A percentile compares a stretch with the other conserved stretches of the same genome.
phyloP scores from a whole-genome alignment of 2,888 invertebrate species.

The Panopea generosa region DNA sequence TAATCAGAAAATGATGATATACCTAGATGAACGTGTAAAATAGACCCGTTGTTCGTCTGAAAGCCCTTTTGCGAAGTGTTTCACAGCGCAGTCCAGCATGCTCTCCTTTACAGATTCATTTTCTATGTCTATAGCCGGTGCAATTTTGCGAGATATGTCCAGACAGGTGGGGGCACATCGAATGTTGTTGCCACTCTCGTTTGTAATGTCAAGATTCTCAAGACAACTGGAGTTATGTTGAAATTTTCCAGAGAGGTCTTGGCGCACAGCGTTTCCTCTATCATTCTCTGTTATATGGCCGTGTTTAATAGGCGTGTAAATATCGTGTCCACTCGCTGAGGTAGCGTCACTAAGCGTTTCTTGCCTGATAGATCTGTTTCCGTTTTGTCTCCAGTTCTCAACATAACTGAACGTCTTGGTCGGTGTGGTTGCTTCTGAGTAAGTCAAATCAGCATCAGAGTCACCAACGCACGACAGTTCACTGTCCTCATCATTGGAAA shows the following conservation, averaged over 20 bases:
- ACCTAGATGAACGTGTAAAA: constrained; percentile 4
- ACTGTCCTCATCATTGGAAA: neutral
- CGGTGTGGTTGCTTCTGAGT: constrained; percentile 43
- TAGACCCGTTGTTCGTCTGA: neutral
- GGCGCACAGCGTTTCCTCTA: neutral
- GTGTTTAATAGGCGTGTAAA: too few species aligned
- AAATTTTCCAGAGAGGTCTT: neutral
- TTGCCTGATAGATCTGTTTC: neutral
- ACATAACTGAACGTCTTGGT: constrained; percentile 7
- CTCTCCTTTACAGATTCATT: constrained; percentile 37
- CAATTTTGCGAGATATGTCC: constrained; percentile 30
- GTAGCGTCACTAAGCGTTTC: neutral
- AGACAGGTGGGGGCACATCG: neutral
- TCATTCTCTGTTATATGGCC: too few species aligned
- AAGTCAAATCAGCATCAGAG: constrained; percentile 49
- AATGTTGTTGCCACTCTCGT: constrained; percentile 46
- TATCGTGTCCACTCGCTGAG: too few species aligned
- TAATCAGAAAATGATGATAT: too few species aligned
- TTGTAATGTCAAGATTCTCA: constrained; percentile 9
- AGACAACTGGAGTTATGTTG: too few species aligned
- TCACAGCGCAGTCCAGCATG: constrained; percentile 41
- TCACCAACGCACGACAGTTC: constrained; percentile 38
- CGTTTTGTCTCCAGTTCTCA: neutral
- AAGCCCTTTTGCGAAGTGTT: neutral
- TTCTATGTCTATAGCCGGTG: constrained; percentile 47